A percentile compares a stretch with the other conserved stretches of the same genome.
Evolutionary conservation across 2,888 invertebrate genomes (phyloP).

Genomic region (Xanthia icteritia): DNA sequence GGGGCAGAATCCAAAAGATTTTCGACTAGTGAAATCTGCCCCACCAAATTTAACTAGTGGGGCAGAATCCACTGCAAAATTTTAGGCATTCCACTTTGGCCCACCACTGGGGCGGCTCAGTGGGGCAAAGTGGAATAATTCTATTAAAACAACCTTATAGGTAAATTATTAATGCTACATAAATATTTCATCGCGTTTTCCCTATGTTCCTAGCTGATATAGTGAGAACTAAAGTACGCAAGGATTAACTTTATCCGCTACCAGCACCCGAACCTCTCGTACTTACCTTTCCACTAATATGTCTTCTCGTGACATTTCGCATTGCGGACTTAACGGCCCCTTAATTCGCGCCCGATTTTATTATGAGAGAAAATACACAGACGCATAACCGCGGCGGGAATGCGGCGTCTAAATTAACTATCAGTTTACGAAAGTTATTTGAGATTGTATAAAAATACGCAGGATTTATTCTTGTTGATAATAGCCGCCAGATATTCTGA

Average conservation of each 20-base stretch:
- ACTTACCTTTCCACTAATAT: constrained; percentile 30
- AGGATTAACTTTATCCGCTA: constrained; percentile 36
- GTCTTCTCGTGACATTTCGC: constrained; percentile 58
- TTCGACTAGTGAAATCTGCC: too few relatives aligned
- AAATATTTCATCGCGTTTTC: background rate
- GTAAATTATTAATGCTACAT: background rate
- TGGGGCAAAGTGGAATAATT: too few relatives aligned
- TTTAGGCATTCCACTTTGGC: too few relatives aligned
- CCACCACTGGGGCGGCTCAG: too few relatives aligned
- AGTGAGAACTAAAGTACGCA: constrained; percentile 5
- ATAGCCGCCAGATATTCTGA: constrained; percentile 22
- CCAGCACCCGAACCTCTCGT: background rate
- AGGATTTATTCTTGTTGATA: constrained; percentile 21
- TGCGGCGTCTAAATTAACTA: constrained; percentile 1
- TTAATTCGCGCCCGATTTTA: constrained; percentile 41
- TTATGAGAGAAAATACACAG: constrained; percentile 35
- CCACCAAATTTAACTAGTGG: too few relatives aligned
- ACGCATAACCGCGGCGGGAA: background rate
- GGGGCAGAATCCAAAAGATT: too few relatives aligned
- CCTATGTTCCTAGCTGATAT: background rate
- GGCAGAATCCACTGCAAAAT: too few relatives aligned
- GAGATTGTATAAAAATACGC: constrained; percentile 11
- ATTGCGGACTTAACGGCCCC: constrained; percentile 56
- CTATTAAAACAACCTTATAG: background rate
- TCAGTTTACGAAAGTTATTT: constrained; percentile 14